phyloP scores from a whole-genome alignment of 2,888 invertebrate species.

The Lasioglossum marginatum region DNA sequence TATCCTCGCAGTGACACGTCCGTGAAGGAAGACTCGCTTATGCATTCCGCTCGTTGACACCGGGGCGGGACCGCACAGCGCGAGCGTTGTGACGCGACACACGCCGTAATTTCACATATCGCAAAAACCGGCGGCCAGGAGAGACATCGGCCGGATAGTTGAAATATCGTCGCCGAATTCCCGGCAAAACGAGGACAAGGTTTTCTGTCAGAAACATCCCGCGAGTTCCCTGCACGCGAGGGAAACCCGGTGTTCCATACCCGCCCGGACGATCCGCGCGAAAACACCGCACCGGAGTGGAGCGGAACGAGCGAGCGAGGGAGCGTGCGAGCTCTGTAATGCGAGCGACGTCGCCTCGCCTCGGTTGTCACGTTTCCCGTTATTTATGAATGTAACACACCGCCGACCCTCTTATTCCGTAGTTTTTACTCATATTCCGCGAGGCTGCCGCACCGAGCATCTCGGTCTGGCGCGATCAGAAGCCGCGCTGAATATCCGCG shows the following conservation, averaged over 20 bases:
- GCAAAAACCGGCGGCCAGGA: background rate
- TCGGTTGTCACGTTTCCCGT: conserved; percentile 77
- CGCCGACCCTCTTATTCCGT: conserved; percentile 80
- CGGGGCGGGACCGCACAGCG: background rate
- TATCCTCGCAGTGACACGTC: background rate
- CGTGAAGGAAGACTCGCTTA: background rate
- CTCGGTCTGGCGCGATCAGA: conserved; percentile 52
- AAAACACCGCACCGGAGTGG: conserved; percentile 24
- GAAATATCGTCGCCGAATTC: conserved; percentile 50
- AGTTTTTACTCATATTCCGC: conserved; percentile 78
- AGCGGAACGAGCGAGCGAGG: background rate
- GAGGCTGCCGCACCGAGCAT: conserved; percentile 42
- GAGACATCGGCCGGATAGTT: background rate
- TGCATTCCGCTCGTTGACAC: conserved; percentile 9
- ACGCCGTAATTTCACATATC: background rate
- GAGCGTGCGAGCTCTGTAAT: conserved; percentile 45
- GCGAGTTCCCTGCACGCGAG: conserved; percentile 40
- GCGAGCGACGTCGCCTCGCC: conserved; percentile 61
- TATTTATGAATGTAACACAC: conserved; percentile 79
- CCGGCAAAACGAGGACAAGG: conserved; percentile 57
- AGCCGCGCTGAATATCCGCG: conserved; percentile 60
- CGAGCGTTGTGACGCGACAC: background rate
- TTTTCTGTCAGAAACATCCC: conserved; percentile 54
- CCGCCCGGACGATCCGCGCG: conserved; percentile 45
- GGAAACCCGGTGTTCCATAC: conserved; percentile 42